Conservation (phyloP, 2,888 invertebrate species). For the Cryptosula pallasiana region DNA sequence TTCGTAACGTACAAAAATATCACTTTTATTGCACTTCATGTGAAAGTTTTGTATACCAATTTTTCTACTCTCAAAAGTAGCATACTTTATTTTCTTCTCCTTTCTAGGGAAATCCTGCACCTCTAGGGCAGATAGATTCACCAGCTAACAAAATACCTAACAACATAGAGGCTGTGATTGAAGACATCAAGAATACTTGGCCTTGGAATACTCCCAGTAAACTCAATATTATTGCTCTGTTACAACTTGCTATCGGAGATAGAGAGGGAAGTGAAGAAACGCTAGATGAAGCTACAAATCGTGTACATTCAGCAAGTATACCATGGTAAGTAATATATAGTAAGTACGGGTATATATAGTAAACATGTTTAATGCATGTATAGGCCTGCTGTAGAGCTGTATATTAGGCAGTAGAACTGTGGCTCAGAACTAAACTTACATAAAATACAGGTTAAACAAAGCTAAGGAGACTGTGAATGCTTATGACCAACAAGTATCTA, state of each 20-base stretch:
- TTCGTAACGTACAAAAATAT: too few species aligned
- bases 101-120: conserved; percentile 6
- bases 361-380: too few species aligned
- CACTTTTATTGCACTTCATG: too few species aligned
- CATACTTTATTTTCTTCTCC: neutral
- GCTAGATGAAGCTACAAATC: neutral
- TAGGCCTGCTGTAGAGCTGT: too few species aligned
- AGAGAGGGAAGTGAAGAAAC: neutral
- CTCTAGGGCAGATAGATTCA: neutral
- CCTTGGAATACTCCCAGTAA: neutral
- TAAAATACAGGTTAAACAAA: neutral
- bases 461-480: neutral
- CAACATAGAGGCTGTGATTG: neutral
- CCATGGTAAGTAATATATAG: neutral
- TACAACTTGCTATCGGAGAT: neutral
- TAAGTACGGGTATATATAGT: too few species aligned
- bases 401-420: too few species aligned
- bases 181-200: neutral
- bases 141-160: neutral
- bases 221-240: neutral
- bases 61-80: too few species aligned
- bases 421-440: too few species aligned
- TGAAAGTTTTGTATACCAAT: too few species aligned
- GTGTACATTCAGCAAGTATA: neutral
- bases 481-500: neutral